phyloP scores from a whole-genome alignment of 2,797 vertebrate species.

The Sitta carolinensis region DNA sequence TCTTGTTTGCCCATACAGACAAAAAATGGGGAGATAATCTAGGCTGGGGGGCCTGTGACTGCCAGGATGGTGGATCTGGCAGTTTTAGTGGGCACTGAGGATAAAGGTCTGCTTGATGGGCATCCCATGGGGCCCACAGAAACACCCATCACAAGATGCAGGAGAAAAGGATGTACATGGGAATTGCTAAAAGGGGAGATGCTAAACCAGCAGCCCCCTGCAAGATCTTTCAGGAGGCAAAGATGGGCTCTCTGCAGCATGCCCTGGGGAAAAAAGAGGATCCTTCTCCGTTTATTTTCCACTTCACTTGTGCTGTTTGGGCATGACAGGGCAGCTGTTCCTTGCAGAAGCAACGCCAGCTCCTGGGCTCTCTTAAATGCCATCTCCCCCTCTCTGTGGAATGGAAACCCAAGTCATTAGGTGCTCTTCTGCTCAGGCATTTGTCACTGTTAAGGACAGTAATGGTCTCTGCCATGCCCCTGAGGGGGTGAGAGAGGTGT shows the following conservation, averaged over 20 bases:
- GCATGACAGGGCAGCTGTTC: rapidly evolving
- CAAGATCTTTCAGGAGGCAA: not conserved
- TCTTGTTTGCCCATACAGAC: rapidly evolving
- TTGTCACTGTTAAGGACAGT: not conserved
- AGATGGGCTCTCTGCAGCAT: not conserved
- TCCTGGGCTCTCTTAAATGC: not conserved
- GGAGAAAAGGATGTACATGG: not conserved
- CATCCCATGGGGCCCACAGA: not conserved
- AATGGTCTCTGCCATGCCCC: rapidly evolving
- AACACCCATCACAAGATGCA: not conserved
- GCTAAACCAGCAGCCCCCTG: not conserved
- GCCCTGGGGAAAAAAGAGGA: not conserved
- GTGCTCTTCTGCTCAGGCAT: not conserved
- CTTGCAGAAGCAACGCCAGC: not conserved
- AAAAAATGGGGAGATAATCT: not conserved
- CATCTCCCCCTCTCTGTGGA: not conserved
- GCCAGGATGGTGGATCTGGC: not conserved
- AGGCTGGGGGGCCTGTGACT: not conserved
- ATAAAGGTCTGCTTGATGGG: not conserved
- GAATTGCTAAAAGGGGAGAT: not conserved
- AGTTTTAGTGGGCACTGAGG: not conserved
- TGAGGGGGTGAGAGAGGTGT: not conserved
- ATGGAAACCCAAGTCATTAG: not conserved
- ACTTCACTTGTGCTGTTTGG: not conserved
- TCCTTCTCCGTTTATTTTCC: not conserved